Conservation (phyloP, 1,140 invertebrate genomes). For the Drosophila rhopaloa region DNA sequence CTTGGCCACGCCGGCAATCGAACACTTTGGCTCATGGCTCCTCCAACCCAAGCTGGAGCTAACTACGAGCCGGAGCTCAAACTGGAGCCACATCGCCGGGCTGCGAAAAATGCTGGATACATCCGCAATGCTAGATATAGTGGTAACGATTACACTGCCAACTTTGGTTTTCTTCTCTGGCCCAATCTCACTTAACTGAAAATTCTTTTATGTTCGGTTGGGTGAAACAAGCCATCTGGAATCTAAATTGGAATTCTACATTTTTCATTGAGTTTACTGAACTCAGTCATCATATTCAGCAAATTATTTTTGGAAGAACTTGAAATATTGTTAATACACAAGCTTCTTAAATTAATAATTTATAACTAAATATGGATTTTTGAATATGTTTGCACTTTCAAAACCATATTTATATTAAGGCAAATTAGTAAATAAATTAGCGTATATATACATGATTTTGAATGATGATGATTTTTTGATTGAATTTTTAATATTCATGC, state of each 20-base stretch:
- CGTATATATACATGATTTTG: no score
- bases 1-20: constrained; percentile 55
- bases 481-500: no score
- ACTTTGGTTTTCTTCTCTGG: background rate
- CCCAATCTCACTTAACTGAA: no score
- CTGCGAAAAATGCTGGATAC: constrained; percentile 20
- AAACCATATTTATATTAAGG: no score
- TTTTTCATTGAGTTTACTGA: background rate
- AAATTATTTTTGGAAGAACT: background rate
- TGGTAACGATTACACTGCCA: constrained; percentile 26
- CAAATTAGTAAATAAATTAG: no score
- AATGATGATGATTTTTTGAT: no score
- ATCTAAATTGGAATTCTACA: background rate
- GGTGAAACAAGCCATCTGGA: constrained; percentile 23
- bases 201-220: background rate
- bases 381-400: no score
- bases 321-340: background rate
- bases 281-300: background rate
- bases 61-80: background rate
- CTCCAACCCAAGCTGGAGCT: constrained; percentile 8
- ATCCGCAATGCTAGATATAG: constrained; percentile 23
- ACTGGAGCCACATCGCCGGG: constrained; percentile 2
- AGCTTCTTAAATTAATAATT: no score
- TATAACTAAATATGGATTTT: no score
- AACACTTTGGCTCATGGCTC: constrained; percentile 57